phyloP scores from a whole-genome alignment of 2,888 invertebrate genomes.

The Brenthis hecate region DNA sequence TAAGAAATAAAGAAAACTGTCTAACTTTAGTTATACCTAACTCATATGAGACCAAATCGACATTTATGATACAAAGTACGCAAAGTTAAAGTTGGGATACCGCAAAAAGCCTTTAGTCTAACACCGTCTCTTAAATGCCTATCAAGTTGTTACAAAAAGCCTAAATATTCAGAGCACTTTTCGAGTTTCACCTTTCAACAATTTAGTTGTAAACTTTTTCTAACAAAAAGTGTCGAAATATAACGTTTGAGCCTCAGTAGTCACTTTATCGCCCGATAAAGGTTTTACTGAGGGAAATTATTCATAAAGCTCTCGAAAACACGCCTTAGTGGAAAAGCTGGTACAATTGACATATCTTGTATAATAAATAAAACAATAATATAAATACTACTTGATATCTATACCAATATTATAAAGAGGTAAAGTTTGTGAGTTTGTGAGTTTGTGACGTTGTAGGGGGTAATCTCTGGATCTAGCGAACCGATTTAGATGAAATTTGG shows the following conservation, averaged over 20 bases:
- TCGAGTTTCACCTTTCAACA: conserved; percentile 25
- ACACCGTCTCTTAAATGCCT: conserved; percentile 23
- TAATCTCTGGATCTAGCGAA: no score
- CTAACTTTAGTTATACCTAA: conserved; percentile 3
- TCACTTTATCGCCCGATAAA: conserved; percentile 23
- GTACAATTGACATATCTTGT: background rate
- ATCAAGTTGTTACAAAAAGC: conserved; percentile 27
- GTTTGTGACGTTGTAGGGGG: no score
- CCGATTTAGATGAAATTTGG: no score
- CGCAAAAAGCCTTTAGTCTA: conserved; percentile 9
- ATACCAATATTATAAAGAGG: no score
- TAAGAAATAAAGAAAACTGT: conserved; percentile 4
- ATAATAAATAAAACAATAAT: no score
- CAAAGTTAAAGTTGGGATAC: conserved; percentile 6
- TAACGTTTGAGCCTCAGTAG: conserved; percentile 12
- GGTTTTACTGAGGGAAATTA: conserved; percentile 17
- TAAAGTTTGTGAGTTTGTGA: no score
- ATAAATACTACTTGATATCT: no score
- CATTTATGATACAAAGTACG: conserved; percentile 7
- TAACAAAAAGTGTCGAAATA: conserved; percentile 17
- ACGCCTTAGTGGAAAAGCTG: background rate
- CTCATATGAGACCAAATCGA: conserved; percentile 1
- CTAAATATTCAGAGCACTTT: conserved; percentile 36
- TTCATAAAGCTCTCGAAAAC: conserved; percentile 17
- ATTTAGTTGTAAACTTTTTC: conserved; percentile 18